A percentile compares a stretch with the other conserved stretches of the same genome.
Evolutionary conservation across 2,888 invertebrate species (phyloP).

Genomic region (Strigamia maritima): DNA sequence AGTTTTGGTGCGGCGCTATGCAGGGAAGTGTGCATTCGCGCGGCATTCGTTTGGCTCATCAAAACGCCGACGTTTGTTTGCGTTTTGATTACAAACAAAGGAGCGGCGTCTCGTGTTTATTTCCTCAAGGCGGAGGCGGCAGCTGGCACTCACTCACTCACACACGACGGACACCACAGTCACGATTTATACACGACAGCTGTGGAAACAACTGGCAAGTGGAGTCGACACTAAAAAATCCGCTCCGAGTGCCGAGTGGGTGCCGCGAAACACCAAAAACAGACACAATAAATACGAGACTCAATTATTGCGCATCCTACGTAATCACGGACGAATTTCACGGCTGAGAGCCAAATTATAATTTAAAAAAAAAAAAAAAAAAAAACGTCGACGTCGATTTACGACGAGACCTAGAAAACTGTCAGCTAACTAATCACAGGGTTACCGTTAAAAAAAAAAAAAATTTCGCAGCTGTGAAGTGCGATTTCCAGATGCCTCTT

Average conservation of each 20-base stretch:
- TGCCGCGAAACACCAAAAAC: too few relatives aligned
- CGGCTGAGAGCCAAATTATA: neutral
- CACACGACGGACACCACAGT: neutral
- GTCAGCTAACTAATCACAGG: neutral
- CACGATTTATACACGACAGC: neutral
- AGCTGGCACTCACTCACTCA: constrained; percentile 15
- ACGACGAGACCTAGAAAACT: neutral
- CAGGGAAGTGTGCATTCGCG: neutral
- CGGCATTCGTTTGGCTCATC: neutral
- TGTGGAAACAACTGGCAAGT: neutral
- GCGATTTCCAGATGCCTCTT: neutral
- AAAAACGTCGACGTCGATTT: neutral
- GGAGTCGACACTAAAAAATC: constrained; percentile 7
- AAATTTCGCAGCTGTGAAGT: neutral
- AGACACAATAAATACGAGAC: too few relatives aligned
- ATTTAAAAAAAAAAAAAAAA: neutral
- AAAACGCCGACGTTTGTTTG: constrained; percentile 27
- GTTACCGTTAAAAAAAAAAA: too few relatives aligned
- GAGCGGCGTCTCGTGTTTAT: constrained; percentile 30
- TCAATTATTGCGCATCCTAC: neutral
- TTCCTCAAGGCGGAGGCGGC: constrained; percentile 2
- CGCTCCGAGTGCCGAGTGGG: too few relatives aligned
- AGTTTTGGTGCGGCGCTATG: neutral
- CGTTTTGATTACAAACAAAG: constrained; percentile 37
- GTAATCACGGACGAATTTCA: constrained; percentile 2